Evolutionary conservation across 2,888 invertebrate species (phyloP).

Genomic region (Philaethria dido): DNA sequence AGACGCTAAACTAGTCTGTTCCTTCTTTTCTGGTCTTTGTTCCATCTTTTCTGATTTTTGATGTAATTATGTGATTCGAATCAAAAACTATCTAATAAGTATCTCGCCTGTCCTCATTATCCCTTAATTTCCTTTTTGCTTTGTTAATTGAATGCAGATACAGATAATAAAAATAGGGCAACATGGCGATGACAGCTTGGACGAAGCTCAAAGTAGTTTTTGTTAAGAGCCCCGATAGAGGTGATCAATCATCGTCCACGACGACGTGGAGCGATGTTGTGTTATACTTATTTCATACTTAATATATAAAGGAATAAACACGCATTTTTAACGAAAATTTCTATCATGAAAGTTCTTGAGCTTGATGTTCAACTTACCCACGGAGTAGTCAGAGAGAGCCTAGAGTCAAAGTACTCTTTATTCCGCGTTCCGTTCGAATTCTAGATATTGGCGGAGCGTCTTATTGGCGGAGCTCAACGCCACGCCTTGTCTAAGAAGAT

Average conservation of each 20-base stretch:
- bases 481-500: neutral
- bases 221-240: slow-evolving; percentile 4
- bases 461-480: neutral
- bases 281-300: slow-evolving; percentile 6
- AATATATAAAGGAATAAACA: neutral
- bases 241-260: slow-evolving; percentile 13
- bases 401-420: neutral
- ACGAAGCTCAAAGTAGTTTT: neutral
- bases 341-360: no score
- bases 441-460: neutral
- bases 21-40: no score
- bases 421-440: neutral
- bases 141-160: neutral
- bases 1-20: no score
- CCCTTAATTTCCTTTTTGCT: no score
- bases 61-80: no score
- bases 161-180: neutral
- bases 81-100: no score
- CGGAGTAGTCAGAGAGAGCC: neutral
- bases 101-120: no score
- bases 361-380: no score
- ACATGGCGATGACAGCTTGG: neutral
- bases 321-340: neutral
- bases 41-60: no score
- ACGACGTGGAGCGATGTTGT: neutral